Evolutionary conservation across 1,140 invertebrate genomes (phyloP).

Genomic region (Camponotus floridanus): DNA sequence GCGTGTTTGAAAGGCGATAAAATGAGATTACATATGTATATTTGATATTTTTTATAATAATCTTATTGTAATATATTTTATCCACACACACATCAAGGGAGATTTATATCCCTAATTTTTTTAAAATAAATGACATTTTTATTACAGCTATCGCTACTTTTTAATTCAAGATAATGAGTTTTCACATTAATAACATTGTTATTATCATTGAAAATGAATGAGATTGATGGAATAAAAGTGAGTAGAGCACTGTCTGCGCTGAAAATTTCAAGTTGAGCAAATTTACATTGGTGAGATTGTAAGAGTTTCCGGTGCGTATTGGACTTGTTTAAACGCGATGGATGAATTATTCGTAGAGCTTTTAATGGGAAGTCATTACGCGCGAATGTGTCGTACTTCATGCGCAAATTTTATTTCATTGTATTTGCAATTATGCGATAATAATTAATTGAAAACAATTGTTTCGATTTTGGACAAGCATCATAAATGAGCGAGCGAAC

Average conservation of each 20-base stretch:
- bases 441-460: conserved; percentile 60
- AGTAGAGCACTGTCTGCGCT: not conserved
- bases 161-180: not conserved
- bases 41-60: not conserved
- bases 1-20: not conserved
- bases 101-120: not conserved
- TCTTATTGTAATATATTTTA: not conserved
- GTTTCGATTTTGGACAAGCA: not conserved
- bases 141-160: not conserved
- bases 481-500: conserved; percentile 9
- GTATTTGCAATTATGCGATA: conserved; percentile 53
- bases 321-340: not conserved
- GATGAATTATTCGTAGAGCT: conserved; percentile 49
- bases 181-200: conserved; percentile 17
- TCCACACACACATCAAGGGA: not conserved
- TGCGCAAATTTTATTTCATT: conserved; percentile 35
- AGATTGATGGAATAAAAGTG: conserved; percentile 6
- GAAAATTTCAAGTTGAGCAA: conserved; percentile 36
- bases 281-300: not conserved
- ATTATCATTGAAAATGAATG: not conserved
- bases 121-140: not conserved
- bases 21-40: not conserved
- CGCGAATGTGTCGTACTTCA: conserved; percentile 37
- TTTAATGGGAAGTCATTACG: conserved; percentile 58
- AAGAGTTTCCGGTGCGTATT: conserved; percentile 30